Conservation (phyloP, 2,113 vertebrate species). For the Daubentonia madagascariensis region DNA sequence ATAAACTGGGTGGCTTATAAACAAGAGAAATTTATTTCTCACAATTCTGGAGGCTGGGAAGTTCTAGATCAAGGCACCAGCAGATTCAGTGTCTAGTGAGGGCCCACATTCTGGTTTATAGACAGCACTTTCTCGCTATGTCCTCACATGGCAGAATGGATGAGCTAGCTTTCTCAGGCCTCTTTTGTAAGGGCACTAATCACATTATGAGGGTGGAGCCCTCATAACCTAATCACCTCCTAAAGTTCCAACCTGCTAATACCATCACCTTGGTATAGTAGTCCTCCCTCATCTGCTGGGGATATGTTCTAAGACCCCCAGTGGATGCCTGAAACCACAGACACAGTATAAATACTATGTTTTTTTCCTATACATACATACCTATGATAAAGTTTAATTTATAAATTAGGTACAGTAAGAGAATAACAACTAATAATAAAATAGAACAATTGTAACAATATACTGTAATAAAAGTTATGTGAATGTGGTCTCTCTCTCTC, state of each 20-base stretch:
- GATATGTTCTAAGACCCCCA: not conserved
- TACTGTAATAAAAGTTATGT: not conserved
- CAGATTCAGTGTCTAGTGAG: not conserved
- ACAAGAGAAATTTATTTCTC: not conserved
- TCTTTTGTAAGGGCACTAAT: not conserved
- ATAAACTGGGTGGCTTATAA: not conserved
- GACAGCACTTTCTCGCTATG: too few species aligned
- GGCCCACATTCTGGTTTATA: not conserved
- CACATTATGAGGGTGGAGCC: too few species aligned
- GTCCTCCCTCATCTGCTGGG: not conserved
- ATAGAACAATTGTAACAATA: not conserved
- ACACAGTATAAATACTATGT: not conserved
- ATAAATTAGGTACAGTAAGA: not conserved
- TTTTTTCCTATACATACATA: not conserved
- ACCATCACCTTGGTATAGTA: not conserved
- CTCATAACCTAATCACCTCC: not conserved
- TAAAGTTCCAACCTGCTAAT: not conserved
- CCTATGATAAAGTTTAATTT: not conserved
- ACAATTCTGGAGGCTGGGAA: not conserved
- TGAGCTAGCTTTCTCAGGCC: not conserved
- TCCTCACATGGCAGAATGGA: not conserved
- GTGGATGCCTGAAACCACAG: not conserved
- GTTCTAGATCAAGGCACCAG: not conserved
- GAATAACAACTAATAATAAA: not conserved
- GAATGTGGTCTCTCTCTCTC: not conserved